phyloP scores from a whole-genome alignment of 2,888 invertebrate species.

The Branchipolynoe longqiensis region DNA sequence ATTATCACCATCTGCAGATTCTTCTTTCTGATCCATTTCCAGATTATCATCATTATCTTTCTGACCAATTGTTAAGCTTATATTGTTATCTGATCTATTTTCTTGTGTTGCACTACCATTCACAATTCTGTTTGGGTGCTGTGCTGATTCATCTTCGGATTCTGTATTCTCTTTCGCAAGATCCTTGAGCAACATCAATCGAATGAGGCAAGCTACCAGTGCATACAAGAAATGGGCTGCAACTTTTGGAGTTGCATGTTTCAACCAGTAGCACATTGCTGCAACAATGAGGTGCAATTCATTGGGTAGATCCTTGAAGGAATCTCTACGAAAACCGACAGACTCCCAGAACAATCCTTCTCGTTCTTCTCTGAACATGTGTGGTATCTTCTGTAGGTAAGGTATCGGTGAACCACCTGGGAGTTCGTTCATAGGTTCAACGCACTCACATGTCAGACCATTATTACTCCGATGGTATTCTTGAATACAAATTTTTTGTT shows the following conservation, averaged over 20 bases:
- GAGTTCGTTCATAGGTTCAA: conserved; percentile 16
- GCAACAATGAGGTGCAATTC: conserved; percentile 57
- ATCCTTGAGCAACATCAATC: conserved; percentile 57
- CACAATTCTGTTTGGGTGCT: no score
- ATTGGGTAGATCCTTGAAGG: conserved; percentile 25
- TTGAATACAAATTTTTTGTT: conserved; percentile 55
- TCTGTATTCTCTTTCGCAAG: conserved; percentile 26
- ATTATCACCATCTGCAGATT: no score
- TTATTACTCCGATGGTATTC: conserved; percentile 73
- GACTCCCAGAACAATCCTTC: neutral
- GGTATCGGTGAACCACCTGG: conserved; percentile 32
- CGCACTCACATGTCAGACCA: conserved; percentile 64
- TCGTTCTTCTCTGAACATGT: neutral
- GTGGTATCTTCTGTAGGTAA: conserved; percentile 43
- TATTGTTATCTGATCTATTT: no score
- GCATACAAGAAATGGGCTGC: conserved; percentile 68
- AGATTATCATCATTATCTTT: no score
- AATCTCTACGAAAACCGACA: conserved; percentile 63
- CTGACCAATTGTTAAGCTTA: no score
- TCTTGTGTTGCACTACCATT: no score
- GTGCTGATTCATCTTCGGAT: neutral
- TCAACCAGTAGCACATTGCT: conserved; percentile 70
- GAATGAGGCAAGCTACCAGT: conserved; percentile 67
- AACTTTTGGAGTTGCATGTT: conserved; percentile 70
- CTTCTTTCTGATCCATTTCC: no score